phyloP scores from a whole-genome alignment of 2,113 vertebrate genomes.

The Lamprotornis superbus region DNA sequence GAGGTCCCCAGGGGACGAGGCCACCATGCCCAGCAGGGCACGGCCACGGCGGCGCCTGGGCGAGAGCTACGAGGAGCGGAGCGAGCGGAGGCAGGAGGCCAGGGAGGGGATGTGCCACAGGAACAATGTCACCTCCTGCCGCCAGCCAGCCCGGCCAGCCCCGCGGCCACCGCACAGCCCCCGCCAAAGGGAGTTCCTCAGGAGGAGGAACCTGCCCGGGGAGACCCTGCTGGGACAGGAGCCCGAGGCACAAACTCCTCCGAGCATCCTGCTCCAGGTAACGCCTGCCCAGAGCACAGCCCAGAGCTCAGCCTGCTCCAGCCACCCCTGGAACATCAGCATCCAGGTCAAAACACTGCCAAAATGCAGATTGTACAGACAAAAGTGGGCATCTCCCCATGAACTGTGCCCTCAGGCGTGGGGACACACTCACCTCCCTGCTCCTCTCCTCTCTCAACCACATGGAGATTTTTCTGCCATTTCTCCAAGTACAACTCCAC shows the following conservation, averaged over 20 bases:
- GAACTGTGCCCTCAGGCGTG: rapidly evolving
- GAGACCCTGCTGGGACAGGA: not conserved
- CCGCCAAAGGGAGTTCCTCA: slow-evolving; percentile 69
- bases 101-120: slow-evolving; percentile 45
- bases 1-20: not conserved
- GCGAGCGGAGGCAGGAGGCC: slow-evolving; percentile 67
- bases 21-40: slow-evolving; percentile 28
- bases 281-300: rapidly evolving
- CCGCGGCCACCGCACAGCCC: not conserved
- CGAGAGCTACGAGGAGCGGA: slow-evolving; percentile 75
- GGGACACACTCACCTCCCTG: rapidly evolving
- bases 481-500: not conserved
- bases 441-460: not conserved
- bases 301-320: not conserved
- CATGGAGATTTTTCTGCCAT: not conserved
- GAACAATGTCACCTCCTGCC: slow-evolving; percentile 50
- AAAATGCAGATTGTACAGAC: rapidly evolving
- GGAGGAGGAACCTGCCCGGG: slow-evolving; percentile 64
- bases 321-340: rapidly evolving
- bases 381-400: not conserved
- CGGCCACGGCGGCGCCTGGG: not conserved
- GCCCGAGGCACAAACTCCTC: not conserved
- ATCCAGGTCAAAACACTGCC: not conserved
- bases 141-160: not conserved
- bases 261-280: slow-evolving; percentile 39